Evolutionary conservation across 2,797 vertebrate species (phyloP).

Genomic region (Macroramphosus scolopax): DNA sequence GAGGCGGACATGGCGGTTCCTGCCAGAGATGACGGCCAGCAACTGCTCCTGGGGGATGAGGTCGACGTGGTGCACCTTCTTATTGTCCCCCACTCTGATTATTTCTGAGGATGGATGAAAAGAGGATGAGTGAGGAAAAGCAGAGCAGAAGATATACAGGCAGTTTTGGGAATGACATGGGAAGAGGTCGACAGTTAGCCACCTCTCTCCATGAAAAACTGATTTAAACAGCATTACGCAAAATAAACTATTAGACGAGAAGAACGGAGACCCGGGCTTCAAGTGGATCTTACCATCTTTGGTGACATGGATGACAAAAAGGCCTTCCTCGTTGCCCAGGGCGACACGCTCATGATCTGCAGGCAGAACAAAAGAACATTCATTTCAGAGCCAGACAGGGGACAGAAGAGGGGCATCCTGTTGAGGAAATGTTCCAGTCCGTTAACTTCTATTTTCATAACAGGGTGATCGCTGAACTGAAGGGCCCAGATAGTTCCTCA

Average conservation of each 20-base stretch:
- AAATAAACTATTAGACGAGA: too few relatives aligned
- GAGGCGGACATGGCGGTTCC: conserved; percentile 95
- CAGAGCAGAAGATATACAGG: too few relatives aligned
- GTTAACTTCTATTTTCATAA: conserved; percentile 22
- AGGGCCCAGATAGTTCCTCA: neutral
- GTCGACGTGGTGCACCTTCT: conserved; percentile 95
- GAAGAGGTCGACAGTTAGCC: too few relatives aligned
- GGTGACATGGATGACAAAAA: conserved; percentile 96
- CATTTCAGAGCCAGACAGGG: neutral
- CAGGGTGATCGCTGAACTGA: conserved; percentile 1
- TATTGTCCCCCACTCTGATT: conserved; percentile 94
- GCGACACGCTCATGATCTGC: conserved; percentile 97
- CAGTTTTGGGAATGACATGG: too few relatives aligned
- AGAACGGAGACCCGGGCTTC: neutral
- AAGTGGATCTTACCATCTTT: conserved; percentile 89
- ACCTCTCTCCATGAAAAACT: too few relatives aligned
- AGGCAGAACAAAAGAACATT: conserved; percentile 4
- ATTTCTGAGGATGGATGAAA: conserved; percentile 81
- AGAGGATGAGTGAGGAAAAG: neutral
- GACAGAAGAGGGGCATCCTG: conserved; percentile 9
- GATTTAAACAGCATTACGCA: too few relatives aligned
- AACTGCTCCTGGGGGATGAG: conserved; percentile 91
- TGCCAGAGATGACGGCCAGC: conserved; percentile 94
- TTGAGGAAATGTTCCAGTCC: conserved; percentile 5
- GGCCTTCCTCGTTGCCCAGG: conserved; percentile 96